Conservation (phyloP, 2,797 vertebrate genomes). For the Adrianichthys oophorus region DNA sequence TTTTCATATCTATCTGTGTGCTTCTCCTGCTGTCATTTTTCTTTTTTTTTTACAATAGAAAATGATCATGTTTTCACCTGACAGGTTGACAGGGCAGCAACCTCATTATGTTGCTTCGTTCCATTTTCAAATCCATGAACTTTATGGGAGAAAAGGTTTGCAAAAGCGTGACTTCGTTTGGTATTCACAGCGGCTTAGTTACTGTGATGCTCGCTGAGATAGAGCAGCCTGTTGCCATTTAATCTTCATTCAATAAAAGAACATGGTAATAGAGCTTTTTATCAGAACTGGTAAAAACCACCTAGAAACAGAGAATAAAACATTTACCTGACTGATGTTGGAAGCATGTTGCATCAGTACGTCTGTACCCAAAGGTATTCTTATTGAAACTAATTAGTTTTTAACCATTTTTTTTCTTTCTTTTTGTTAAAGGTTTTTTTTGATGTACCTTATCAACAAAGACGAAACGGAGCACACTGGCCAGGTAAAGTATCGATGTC, state of each 20-base stretch:
- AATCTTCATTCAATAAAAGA: constrained; percentile 43
- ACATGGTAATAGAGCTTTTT: constrained; percentile 5
- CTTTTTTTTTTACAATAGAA: constrained; percentile 39
- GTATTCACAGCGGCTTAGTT: constrained; percentile 51
- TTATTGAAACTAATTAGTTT: background rate
- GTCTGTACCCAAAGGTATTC: background rate
- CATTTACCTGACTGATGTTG: constrained; percentile 19
- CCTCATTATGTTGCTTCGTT: constrained; percentile 69
- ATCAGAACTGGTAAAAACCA: constrained; percentile 14
- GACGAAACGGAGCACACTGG: constrained; percentile 98
- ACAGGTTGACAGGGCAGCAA: constrained; percentile 39
- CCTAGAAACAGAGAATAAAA: constrained; percentile 20
- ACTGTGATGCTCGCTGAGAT: constrained; percentile 38
- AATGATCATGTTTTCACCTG: constrained; percentile 40
- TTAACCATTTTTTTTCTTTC: constrained; percentile 10
- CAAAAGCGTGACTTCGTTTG: constrained; percentile 51
- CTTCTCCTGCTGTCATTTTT: constrained; percentile 23
- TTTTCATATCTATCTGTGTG: constrained; percentile 30
- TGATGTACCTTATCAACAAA: constrained; percentile 99
- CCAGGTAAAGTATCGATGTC: constrained; percentile 77
- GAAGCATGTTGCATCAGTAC: background rate
- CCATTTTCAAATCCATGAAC: constrained; percentile 67
- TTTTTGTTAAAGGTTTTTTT: constrained; percentile 86
- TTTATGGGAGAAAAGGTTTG: constrained; percentile 64
- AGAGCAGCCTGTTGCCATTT: constrained; percentile 47